Conservation (phyloP, 2,797 vertebrate species). For the Neosalanx taihuensis region DNA sequence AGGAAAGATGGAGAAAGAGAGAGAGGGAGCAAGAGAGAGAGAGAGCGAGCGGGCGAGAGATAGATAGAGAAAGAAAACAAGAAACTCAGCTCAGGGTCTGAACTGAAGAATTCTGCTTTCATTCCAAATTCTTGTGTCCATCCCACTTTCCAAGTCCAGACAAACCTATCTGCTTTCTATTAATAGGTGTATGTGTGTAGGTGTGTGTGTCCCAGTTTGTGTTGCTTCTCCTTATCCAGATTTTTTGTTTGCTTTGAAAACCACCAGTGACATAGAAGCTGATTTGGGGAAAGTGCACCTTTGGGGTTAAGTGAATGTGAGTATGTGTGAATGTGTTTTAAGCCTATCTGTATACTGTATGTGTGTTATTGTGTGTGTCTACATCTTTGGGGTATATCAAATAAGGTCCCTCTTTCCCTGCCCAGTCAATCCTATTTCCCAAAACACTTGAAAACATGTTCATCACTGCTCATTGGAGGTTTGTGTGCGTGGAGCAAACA, state of each 20-base stretch:
- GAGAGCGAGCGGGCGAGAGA: constrained; percentile 8
- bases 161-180: constrained; percentile 42
- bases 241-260: constrained; percentile 42
- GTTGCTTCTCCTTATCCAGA: constrained; percentile 32
- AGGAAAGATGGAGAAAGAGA: constrained; percentile 46
- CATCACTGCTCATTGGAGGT: constrained; percentile 57
- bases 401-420: constrained; percentile 50
- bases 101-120: constrained; percentile 28
- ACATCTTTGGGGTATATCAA: constrained; percentile 50
- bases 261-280: constrained; percentile 33
- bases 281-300: constrained; percentile 47
- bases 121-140: constrained; percentile 44
- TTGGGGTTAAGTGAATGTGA: constrained; percentile 50
- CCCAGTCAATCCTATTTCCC: constrained; percentile 62
- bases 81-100: constrained; percentile 4
- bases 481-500: constrained; percentile 21
- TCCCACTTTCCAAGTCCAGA: constrained; percentile 33
- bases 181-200: constrained; percentile 11
- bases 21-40: not conserved
- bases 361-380: constrained; percentile 2
- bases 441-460: constrained; percentile 42
- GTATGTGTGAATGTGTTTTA: constrained; percentile 20
- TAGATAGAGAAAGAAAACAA: not conserved
- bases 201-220: constrained; percentile 16
- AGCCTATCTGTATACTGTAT: not conserved